Conservation (phyloP, 1,140 invertebrate species). For the Nephotettix cincticeps region DNA sequence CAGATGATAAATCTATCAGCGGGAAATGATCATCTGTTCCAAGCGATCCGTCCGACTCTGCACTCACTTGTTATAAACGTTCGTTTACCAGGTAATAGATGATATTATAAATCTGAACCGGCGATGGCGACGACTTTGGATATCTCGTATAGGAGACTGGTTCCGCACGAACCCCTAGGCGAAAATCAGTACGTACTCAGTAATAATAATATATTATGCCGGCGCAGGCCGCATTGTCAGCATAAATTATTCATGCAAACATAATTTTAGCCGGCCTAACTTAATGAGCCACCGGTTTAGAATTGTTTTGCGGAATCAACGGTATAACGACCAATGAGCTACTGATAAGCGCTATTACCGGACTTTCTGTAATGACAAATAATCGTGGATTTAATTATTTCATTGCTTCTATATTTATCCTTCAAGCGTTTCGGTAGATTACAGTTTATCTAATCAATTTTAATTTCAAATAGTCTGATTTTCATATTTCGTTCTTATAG, state of each 20-base stretch:
- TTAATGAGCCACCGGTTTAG: no score
- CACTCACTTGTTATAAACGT: background rate
- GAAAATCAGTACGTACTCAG: background rate
- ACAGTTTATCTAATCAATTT: background rate
- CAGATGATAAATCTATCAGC: background rate
- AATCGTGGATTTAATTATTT: no score
- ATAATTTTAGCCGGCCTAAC: background rate
- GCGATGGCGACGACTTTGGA: background rate
- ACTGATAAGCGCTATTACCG: no score
- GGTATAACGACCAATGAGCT: no score
- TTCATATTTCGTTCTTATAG: no score
- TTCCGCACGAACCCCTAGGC: background rate
- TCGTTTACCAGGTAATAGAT: background rate
- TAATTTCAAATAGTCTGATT: background rate
- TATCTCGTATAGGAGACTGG: background rate
- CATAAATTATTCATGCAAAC: slow-evolving; percentile 17
- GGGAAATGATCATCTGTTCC: background rate
- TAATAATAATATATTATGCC: slow-evolving; percentile 3
- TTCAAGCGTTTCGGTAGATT: background rate
- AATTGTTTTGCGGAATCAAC: no score
- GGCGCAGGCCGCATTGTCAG: background rate
- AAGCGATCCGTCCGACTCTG: background rate
- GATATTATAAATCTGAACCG: background rate
- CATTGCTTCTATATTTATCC: background rate
- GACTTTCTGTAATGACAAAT: no score